A percentile compares a stretch with the other conserved stretches of the same genome.
These are phyloP conservation scores for Polypedilum pembai DNA, from an alignment of 1,140 invertebrate genomes.

Conservation along the genomic window DNA sequence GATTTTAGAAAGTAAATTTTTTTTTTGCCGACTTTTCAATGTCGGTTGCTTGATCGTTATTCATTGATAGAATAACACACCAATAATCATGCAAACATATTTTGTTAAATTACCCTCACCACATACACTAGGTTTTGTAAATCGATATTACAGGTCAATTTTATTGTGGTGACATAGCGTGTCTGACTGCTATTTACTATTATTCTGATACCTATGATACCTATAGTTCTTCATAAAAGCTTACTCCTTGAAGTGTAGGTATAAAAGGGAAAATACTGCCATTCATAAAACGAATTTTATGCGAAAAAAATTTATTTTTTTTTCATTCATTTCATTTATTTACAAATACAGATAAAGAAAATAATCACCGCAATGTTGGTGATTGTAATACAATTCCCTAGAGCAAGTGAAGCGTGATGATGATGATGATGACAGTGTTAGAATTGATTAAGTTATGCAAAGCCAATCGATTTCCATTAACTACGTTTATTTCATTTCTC, in stretches of 20 bases:
- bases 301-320: neutral
- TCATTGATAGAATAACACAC: neutral
- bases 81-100: neutral
- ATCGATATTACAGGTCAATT: slow-evolving; percentile 5
- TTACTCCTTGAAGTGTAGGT: neutral
- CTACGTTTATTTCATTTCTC: neutral
- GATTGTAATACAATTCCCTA: neutral
- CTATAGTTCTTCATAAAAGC: neutral
- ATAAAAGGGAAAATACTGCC: neutral
- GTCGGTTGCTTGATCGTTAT: neutral
- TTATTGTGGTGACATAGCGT: neutral
- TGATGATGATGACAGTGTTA: neutral
- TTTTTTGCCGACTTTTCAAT: neutral
- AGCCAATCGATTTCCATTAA: neutral
- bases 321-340: neutral
- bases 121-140: neutral
- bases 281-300: neutral
- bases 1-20: neutral
- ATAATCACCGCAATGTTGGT: neutral
- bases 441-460: slow-evolving; percentile 1
- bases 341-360: neutral
- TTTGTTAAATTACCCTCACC: neutral
- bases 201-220: neutral
- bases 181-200: neutral
- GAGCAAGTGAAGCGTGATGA: neutral